Percentiles rank a stretch among this genome's conserved stretches.
Evolutionary conservation across 2,888 invertebrate species (phyloP).

Genomic region (Liposcelis brunnea): DNA sequence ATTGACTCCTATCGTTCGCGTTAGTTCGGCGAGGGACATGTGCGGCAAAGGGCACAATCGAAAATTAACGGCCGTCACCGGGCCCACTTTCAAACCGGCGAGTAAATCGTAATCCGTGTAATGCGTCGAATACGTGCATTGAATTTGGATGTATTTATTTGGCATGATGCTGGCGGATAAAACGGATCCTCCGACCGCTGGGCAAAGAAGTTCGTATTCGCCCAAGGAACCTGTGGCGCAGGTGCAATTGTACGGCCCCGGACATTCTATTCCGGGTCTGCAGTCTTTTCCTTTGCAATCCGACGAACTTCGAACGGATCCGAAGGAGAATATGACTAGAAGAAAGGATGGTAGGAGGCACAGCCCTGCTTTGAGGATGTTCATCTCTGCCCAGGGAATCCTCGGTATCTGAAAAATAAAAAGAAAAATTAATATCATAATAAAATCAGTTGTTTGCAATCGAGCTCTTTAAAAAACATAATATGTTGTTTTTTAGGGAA

Average conservation of each 20-base stretch:
- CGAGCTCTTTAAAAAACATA: too few species aligned
- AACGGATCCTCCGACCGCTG: neutral
- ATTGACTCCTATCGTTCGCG: conserved; percentile 29
- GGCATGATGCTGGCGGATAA: conserved; percentile 8
- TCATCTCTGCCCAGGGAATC: too few species aligned
- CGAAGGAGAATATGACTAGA: too few species aligned
- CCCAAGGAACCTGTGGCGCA: conserved; percentile 13
- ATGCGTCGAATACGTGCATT: conserved; percentile 12
- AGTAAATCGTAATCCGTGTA: conserved; percentile 27
- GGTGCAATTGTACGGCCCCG: conserved; percentile 13
- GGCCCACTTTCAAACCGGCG: conserved; percentile 30
- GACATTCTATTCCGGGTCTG: too few species aligned
- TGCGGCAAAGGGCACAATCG: conserved; percentile 36
- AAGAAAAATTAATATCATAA: too few species aligned
- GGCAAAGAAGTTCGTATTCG: conserved; percentile 15
- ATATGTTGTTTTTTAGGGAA: too few species aligned
- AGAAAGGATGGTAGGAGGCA: too few species aligned
- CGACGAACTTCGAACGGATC: too few species aligned
- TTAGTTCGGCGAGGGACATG: conserved; percentile 31
- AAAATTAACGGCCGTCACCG: conserved; percentile 32
- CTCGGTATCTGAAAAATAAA: too few species aligned
- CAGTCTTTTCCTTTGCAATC: too few species aligned
- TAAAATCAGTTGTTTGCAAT: too few species aligned
- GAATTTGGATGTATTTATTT: conserved; percentile 13
- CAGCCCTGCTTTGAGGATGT: too few species aligned